Percentiles rank a stretch among this genome's conserved stretches.
These are phyloP conservation scores for Camponotus vicinus DNA, from an alignment of 1,140 invertebrate species.

Conservation along the genomic window DNA sequence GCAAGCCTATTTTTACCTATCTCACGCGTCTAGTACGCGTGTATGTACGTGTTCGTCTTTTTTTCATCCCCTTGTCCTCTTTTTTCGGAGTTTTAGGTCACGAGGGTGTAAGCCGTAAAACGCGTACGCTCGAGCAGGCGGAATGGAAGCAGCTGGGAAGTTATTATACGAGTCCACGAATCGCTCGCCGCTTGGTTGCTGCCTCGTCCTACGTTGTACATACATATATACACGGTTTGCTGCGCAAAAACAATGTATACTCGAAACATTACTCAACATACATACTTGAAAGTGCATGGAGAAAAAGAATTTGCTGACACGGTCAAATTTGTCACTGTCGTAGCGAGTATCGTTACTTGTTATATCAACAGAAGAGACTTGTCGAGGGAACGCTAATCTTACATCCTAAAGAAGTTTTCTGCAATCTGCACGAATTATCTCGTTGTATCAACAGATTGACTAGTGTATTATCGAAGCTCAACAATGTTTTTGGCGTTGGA, in stretches of 20 bases:
- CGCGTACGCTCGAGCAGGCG: constrained; percentile 48
- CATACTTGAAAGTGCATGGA: constrained; percentile 31
- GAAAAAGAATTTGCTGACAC: constrained; percentile 46
- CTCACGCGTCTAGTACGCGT: constrained; percentile 34
- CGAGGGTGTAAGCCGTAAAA: constrained; percentile 48
- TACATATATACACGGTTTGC: constrained; percentile 61
- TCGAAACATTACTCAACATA: constrained; percentile 50
- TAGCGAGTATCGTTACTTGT: constrained; percentile 20
- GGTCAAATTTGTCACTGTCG: constrained; percentile 45
- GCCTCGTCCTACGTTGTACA: constrained; percentile 51
- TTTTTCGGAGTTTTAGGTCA: constrained; percentile 30
- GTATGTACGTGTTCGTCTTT: constrained; percentile 8
- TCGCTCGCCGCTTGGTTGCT: constrained; percentile 44
- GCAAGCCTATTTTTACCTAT: constrained; percentile 48
- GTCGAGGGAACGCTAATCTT: neutral
- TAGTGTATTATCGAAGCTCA: constrained; percentile 15
- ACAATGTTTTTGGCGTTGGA: constrained; percentile 50
- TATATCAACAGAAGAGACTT: constrained; percentile 2
- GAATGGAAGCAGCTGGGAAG: constrained; percentile 60
- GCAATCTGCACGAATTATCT: neutral
- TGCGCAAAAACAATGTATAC: constrained; percentile 56
- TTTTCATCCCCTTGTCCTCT: neutral
- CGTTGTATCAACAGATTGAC: neutral
- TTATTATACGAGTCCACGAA: constrained; percentile 47
- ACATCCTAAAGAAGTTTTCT: neutral